Evolutionary conservation across 2,113 vertebrate genomes (phyloP).

Genomic region (Pseudonaja textilis): DNA sequence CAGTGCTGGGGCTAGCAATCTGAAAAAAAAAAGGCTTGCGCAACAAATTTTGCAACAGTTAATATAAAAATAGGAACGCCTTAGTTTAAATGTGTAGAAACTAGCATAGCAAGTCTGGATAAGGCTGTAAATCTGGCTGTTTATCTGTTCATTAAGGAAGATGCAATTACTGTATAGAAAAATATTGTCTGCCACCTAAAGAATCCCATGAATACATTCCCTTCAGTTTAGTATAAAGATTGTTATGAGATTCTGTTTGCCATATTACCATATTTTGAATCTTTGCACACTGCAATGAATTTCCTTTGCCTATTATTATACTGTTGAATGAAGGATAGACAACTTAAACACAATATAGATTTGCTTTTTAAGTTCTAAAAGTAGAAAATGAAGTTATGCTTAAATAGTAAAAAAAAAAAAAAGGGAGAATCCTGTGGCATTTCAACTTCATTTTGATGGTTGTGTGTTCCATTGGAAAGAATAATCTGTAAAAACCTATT

Average conservation of each 20-base stretch:
- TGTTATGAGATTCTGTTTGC: slow-evolving; percentile 26
- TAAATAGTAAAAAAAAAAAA: background rate
- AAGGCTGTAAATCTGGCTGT: slow-evolving; percentile 8
- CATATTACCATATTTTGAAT: slow-evolving; percentile 30
- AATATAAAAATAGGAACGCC: slow-evolving; percentile 1
- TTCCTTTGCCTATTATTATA: slow-evolving; percentile 4
- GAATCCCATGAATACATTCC: slow-evolving; percentile 15
- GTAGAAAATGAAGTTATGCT: slow-evolving; percentile 43
- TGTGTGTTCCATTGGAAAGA: slow-evolving; percentile 63
- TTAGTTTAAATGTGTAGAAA: slow-evolving; percentile 11
- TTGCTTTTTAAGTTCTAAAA: slow-evolving; percentile 50
- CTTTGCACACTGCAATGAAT: slow-evolving; percentile 17
- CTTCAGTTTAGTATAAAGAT: slow-evolving; percentile 27
- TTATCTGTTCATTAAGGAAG: slow-evolving; percentile 32
- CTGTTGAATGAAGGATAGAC: slow-evolving; percentile 36
- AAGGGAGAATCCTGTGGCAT: slow-evolving; percentile 35
- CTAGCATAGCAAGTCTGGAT: slow-evolving; percentile 18
- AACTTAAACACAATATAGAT: slow-evolving; percentile 38
- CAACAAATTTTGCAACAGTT: slow-evolving; percentile 10
- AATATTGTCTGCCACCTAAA: slow-evolving; percentile 23
- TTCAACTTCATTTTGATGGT: slow-evolving; percentile 53
- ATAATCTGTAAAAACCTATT: slow-evolving; percentile 62
- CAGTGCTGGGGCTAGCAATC: background rate
- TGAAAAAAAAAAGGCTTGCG: background rate
- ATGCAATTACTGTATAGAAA: slow-evolving; percentile 18